A percentile compares a stretch with the other conserved stretches of the same genome.
Evolutionary conservation across 1,140 invertebrate genomes (phyloP).

Genomic region (Vollenhovia emeryi): DNA sequence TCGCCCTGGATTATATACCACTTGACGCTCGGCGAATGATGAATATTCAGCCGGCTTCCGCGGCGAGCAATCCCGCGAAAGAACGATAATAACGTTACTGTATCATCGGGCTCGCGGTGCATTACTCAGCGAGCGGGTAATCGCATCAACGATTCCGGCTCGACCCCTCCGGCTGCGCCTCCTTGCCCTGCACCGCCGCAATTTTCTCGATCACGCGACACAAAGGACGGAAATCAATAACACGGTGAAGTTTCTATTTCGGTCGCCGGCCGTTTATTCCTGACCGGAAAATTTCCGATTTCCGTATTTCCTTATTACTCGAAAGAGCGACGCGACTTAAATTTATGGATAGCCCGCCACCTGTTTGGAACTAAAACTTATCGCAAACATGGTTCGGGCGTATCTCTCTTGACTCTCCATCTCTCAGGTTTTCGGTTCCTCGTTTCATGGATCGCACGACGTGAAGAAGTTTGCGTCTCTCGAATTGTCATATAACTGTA

Average conservation of each 20-base stretch:
- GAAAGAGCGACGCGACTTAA: background rate
- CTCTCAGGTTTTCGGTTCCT: background rate
- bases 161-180: constrained; percentile 65
- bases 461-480: background rate
- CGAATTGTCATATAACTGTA: background rate
- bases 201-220: constrained; percentile 79
- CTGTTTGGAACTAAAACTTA: background rate
- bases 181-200: constrained; percentile 64
- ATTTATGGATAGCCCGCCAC: background rate
- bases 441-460: background rate
- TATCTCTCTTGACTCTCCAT: background rate
- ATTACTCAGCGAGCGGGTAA: constrained; percentile 65
- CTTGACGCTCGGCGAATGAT: constrained; percentile 22
- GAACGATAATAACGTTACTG: constrained; percentile 60
- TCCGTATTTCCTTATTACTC: background rate
- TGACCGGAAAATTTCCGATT: background rate
- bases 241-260: constrained; percentile 30
- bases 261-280: background rate
- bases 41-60: constrained; percentile 32
- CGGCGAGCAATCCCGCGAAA: constrained; percentile 19
- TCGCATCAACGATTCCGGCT: constrained; percentile 42
- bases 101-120: constrained; percentile 57
- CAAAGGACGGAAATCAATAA: constrained; percentile 77
- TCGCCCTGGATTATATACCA: constrained; percentile 9
- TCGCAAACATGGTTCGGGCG: background rate